Conservation (phyloP, 2,113 vertebrate species). For the Lipophrys pholis region DNA sequence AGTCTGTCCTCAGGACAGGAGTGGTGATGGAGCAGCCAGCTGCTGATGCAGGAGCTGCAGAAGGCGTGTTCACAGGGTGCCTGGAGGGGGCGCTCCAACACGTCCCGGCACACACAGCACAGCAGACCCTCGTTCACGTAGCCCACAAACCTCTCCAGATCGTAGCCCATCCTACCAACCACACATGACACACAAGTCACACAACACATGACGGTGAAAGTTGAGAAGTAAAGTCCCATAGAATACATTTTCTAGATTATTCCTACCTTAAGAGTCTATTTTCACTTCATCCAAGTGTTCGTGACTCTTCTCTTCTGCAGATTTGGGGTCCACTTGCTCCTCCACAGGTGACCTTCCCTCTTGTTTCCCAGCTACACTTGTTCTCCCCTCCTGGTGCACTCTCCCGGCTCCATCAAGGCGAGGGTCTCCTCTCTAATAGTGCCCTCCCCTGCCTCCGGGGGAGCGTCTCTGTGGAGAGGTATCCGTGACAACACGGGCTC, state of each 20-base stretch:
- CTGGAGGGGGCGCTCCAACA: constrained; percentile 89
- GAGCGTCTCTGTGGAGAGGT: constrained; percentile 67
- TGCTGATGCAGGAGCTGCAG: constrained; percentile 89
- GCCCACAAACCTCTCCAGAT: constrained; percentile 90
- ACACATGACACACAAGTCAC: not conserved
- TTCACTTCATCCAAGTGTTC: constrained; percentile 36
- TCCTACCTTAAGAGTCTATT: constrained; percentile 63
- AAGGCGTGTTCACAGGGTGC: constrained; percentile 92
- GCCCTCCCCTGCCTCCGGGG: constrained; percentile 53
- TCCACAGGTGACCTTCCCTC: constrained; percentile 4
- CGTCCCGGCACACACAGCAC: constrained; percentile 90
- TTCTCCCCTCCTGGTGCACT: constrained; percentile 27
- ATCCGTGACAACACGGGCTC: constrained; percentile 76
- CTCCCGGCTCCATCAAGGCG: constrained; percentile 49
- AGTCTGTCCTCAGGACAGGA: constrained; percentile 92
- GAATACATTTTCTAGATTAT: not conserved
- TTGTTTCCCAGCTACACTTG: not conserved
- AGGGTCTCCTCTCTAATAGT: constrained; percentile 58
- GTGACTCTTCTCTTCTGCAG: constrained; percentile 17
- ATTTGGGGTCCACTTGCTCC: constrained; percentile 20
- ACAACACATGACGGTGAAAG: not conserved
- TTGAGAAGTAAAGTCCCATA: not conserved
- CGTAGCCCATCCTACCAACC: constrained; percentile 87
- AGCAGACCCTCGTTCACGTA: constrained; percentile 91
- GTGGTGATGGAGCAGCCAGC: constrained; percentile 88